phyloP scores from a whole-genome alignment of 64 coral and sea anemone species.

The Stichodactyla mertensii region DNA sequence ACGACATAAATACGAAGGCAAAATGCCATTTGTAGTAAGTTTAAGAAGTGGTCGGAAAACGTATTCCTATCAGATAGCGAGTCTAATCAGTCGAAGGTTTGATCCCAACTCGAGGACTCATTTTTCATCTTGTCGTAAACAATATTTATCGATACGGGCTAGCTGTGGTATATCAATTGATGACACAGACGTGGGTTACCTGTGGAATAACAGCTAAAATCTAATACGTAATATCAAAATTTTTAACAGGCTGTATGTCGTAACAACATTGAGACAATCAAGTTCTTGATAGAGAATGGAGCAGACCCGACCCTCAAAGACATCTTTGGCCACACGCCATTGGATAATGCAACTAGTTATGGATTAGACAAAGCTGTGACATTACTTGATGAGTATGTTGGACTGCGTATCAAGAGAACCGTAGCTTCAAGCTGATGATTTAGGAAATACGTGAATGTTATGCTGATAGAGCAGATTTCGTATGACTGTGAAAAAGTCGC shows the following conservation, averaged over 20 bases:
- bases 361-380: conserved; percentile 28
- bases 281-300: conserved; percentile 44
- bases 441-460: not conserved
- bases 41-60: too few species aligned
- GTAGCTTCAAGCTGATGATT: not conserved
- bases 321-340: conserved; percentile 48
- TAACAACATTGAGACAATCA: conserved; percentile 45
- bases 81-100: too few species aligned
- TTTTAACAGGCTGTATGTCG: conserved; percentile 56
- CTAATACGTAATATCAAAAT: not conserved
- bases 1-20: too few species aligned
- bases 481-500: too few species aligned
- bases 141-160: not conserved
- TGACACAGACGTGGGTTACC: too few species aligned
- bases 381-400: conserved; percentile 33
- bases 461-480: too few species aligned
- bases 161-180: not conserved
- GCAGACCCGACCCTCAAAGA: conserved; percentile 27
- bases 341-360: conserved; percentile 46
- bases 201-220: too few species aligned
- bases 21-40: too few species aligned
- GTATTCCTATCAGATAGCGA: too few species aligned
- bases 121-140: too few species aligned
- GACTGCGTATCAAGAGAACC: not conserved
- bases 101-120: too few species aligned